Conservation (phyloP, 2,797 vertebrate genomes). For the Smutsia temminckii region DNA sequence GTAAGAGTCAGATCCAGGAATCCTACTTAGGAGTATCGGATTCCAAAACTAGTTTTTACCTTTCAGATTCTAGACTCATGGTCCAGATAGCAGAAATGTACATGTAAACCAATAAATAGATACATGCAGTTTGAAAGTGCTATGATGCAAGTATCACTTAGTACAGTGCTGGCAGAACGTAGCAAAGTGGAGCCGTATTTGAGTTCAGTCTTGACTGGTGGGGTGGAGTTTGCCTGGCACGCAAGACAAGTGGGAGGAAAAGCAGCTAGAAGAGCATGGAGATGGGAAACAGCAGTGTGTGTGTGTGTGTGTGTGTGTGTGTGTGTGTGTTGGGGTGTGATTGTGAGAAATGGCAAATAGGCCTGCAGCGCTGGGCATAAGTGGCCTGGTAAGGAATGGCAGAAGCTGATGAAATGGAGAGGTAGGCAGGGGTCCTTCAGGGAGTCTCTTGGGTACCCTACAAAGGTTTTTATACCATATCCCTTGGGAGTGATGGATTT, state of each 20-base stretch:
- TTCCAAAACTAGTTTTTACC: neutral
- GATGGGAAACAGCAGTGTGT: neutral
- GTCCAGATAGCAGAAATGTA: neutral
- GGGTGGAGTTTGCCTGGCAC: neutral
- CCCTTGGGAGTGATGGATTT: neutral
- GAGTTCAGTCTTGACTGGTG: neutral
- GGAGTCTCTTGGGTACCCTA: neutral
- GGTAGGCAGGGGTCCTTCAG: neutral
- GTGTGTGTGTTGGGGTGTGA: neutral
- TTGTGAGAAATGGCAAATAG: neutral
- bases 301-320: neutral
- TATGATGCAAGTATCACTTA: accelerated
- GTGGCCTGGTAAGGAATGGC: neutral
- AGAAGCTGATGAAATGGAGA: neutral
- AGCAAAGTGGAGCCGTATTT: neutral
- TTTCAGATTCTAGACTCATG: neutral
- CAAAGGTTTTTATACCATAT: neutral
- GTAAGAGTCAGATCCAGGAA: neutral
- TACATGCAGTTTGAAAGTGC: neutral
- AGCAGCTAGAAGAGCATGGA: neutral
- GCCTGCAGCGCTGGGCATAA: accelerated
- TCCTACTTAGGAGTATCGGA: neutral
- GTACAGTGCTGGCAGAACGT: neutral
- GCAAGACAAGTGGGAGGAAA: neutral
- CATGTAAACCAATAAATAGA: neutral